Percentiles rank a stretch among this genome's conserved stretches.
Evolutionary conservation across 2,888 invertebrate genomes (phyloP).

Genomic region (Agriopis marginaria): DNA sequence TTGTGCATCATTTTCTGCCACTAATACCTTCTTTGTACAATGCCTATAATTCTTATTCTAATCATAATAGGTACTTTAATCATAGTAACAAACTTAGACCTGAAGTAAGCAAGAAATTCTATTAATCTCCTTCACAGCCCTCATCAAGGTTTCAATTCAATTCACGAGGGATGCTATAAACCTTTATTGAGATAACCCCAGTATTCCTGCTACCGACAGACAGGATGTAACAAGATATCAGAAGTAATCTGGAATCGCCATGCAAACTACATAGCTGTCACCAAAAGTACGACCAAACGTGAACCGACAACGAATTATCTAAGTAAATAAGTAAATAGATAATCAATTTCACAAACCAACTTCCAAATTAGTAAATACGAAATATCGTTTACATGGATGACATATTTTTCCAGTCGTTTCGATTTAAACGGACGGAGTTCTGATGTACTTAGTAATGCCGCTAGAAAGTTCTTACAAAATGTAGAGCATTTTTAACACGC

Average conservation of each 20-base stretch:
- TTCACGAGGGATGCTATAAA: slow-evolving; percentile 30
- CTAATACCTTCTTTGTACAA: neutral
- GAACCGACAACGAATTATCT: too few species aligned
- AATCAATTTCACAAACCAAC: too few species aligned
- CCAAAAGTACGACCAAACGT: neutral
- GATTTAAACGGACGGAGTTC: too few species aligned
- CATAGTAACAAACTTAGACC: neutral
- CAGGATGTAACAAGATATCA: neutral
- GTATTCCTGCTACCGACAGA: slow-evolving; percentile 14
- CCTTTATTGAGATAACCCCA: slow-evolving; percentile 30
- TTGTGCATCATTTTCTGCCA: too few species aligned
- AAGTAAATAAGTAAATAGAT: too few species aligned
- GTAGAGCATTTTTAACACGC: too few species aligned
- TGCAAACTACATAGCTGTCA: too few species aligned
- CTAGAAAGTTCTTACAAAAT: too few species aligned
- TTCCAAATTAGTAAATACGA: too few species aligned
- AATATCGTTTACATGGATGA: too few species aligned
- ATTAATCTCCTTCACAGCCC: slow-evolving; percentile 21
- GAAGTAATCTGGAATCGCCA: neutral
- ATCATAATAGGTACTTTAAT: neutral
- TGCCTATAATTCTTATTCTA: neutral
- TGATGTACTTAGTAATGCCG: too few species aligned
- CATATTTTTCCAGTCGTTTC: too few species aligned
- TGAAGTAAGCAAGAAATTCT: slow-evolving; percentile 7
- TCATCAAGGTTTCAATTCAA: slow-evolving; percentile 32